Base-by-base conservation (phyloP, 2,797 vertebrate genomes). In the Sternarchorhynchus goeldii region DNA sequence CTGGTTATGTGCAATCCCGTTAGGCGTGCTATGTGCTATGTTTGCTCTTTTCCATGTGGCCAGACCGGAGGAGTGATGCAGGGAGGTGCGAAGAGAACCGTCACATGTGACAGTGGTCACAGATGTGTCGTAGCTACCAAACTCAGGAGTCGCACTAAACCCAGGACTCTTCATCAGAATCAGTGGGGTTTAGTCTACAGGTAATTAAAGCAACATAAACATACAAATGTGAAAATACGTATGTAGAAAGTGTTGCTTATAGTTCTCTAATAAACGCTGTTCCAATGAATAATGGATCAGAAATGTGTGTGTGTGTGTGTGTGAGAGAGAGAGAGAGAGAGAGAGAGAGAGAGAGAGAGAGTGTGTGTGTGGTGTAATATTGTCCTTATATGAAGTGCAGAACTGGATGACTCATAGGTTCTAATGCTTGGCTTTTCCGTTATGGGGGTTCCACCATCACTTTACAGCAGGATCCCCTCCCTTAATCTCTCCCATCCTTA, bases 351-450 rank as follows among this genome's bases (percentile, higher is more conserved):
- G 25, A 25, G 64, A 16, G 73, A 36, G 21, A 34, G 25, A 25
- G 14, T 66, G 29, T 63, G 63, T 50, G 36, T n/a, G 73, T 18
- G 36, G 50, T 69, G 66, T 57, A 56, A 81, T 66, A 59, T 55
- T 10, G 5, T 71, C 73, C 72, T 29, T 6, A 36, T 76, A 53
- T 77, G 64, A 81, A 64, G 34, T 78, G 55, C 41, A 69, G 64
- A 62, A 76, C 75, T 63, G 59, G 75, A 83, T 86, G 83, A 85
- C 73, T 86, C 85, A 85, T 76, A 70, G 79, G 75, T 58, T 77
- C 77, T 81, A 77, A 57, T 81, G 73, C 65, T 45, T 79, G 78
- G 65, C 72, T 81, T 39, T 83, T 83, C 76, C 45, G 75, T 83
- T 58, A 79, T 56, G 67, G 83, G 83, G 82, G 78, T 86, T 86